phyloP scores from a whole-genome alignment of 2,888 invertebrate species.

The Tricholauxania praeusta region DNA sequence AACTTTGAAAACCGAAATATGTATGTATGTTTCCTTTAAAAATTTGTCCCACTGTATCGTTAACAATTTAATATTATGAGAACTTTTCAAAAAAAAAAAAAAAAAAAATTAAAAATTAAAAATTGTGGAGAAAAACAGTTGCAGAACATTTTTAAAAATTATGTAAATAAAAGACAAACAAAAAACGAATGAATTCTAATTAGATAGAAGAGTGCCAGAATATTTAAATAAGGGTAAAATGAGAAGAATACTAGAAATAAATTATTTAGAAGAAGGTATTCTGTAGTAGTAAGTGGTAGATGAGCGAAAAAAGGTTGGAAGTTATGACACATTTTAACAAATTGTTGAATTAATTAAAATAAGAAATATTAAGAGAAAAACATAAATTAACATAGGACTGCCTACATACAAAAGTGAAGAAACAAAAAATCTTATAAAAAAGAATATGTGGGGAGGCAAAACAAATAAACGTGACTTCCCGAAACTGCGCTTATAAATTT shows the following conservation, averaged over 20 bases:
- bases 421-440: neutral
- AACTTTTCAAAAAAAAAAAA: slow-evolving; percentile 10
- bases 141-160: slow-evolving; percentile 47
- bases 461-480: slow-evolving; percentile 41
- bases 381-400: too few species aligned
- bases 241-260: slow-evolving; percentile 19
- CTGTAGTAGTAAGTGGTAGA: neutral
- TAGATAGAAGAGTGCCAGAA: slow-evolving; percentile 52
- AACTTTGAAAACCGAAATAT: too few species aligned
- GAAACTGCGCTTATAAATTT: too few species aligned
- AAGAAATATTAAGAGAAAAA: too few species aligned
- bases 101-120: slow-evolving; percentile 1
- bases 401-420: too few species aligned
- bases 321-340: neutral
- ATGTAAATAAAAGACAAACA: slow-evolving; percentile 53
- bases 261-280: slow-evolving; percentile 1
- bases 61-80: too few species aligned
- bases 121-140: slow-evolving; percentile 23
- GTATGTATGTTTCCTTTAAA: too few species aligned
- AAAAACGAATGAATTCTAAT: slow-evolving; percentile 58
- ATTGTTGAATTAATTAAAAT: slow-evolving; percentile 23
- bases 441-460: slow-evolving; percentile 13
- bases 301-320: neutral
- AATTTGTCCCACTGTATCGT: slow-evolving; percentile 14
- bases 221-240: slow-evolving; percentile 9